These are phyloP conservation scores for Lathamus discolor DNA, from an alignment of 2,113 vertebrate species.

Conservation along the genomic window DNA sequence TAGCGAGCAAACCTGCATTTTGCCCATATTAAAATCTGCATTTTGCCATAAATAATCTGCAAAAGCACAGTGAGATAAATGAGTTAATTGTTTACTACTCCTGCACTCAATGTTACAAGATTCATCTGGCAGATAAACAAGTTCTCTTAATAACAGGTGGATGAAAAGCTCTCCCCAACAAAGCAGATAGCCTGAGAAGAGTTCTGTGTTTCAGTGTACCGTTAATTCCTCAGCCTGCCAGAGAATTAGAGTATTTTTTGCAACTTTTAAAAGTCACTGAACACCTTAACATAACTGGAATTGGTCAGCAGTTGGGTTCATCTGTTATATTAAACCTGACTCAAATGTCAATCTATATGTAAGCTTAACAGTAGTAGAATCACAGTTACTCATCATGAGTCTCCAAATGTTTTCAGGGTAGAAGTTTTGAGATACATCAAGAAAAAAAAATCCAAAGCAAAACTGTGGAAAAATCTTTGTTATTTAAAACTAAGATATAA, in stretches of 20 bases:
- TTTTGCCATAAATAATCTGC: background rate
- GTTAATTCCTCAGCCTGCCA: background rate
- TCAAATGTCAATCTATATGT: conserved; percentile 9
- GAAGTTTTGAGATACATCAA: background rate
- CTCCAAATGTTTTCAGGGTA: background rate
- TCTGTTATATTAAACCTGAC: conserved; percentile 22
- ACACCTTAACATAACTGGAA: background rate
- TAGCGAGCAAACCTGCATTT: background rate
- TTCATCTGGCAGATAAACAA: background rate
- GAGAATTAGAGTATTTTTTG: background rate
- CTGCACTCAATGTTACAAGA: background rate
- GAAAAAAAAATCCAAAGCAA: background rate
- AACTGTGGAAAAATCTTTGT: background rate
- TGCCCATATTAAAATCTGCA: background rate
- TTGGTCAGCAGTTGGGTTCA: background rate
- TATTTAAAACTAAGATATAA: background rate
- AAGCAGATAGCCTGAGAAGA: background rate
- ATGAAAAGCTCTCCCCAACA: background rate
- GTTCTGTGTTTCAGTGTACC: background rate
- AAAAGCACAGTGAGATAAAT: background rate
- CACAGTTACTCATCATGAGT: background rate
- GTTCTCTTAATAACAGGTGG: background rate
- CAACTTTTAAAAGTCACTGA: conserved; percentile 1
- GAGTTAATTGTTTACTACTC: background rate
- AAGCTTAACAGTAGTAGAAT: background rate